These are phyloP conservation scores for Eupithecia abbreviata DNA, from an alignment of 2,888 invertebrate genomes.

Conservation along the genomic window DNA sequence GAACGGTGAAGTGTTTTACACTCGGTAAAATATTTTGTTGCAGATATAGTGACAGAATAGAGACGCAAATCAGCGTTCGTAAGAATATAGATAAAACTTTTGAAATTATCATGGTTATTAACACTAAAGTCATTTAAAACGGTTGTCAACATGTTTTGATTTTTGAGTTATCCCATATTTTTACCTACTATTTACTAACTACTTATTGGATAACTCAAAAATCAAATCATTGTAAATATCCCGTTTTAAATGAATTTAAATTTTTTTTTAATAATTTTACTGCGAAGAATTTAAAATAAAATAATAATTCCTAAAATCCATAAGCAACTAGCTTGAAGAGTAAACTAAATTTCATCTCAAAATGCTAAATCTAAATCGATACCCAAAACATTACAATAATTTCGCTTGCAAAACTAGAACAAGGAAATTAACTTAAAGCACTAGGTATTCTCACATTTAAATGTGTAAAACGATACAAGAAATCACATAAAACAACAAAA, in stretches of 20 bases:
- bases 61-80: not conserved
- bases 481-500: slow-evolving; percentile 19
- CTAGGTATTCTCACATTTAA: slow-evolving; percentile 2
- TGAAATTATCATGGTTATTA: too few species aligned
- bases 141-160: too few species aligned
- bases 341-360: not conserved
- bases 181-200: too few species aligned
- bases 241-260: too few species aligned
- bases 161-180: too few species aligned
- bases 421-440: slow-evolving; percentile 9
- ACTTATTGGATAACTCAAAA: too few species aligned
- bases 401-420: slow-evolving; percentile 2
- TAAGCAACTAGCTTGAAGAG: not conserved
- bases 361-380: not conserved
- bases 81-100: too few species aligned
- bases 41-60: not conserved
- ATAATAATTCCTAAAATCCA: too few species aligned
- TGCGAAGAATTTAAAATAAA: too few species aligned
- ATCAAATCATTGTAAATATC: too few species aligned
- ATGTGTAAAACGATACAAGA: slow-evolving; percentile 17
- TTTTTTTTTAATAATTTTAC: too few species aligned
- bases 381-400: not conserved
- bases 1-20: not conserved
- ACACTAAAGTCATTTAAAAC: too few species aligned
- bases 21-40: not conserved